Percentiles rank a stretch among this genome's conserved stretches.
Evolutionary conservation across 2,113 vertebrate species (phyloP).

Genomic region (Callithrix jacchus): DNA sequence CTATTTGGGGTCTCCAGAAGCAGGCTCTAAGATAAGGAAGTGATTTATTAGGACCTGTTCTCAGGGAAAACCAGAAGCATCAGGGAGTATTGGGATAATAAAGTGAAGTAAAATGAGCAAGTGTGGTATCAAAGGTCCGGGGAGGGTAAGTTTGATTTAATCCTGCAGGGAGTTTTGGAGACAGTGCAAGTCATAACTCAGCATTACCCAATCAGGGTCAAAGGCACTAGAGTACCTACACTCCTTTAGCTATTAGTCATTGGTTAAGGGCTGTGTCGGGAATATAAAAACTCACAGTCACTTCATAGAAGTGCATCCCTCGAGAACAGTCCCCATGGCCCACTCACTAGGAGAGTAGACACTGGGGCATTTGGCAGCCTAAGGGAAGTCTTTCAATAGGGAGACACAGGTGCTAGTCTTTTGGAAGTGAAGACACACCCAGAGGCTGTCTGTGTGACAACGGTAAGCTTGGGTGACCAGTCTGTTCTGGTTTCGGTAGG

Average conservation of each 20-base stretch:
- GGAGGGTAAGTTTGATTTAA: background rate
- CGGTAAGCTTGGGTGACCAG: background rate
- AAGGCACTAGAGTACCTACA: background rate
- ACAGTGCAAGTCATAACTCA: background rate
- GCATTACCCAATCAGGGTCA: background rate
- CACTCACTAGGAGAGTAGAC: background rate
- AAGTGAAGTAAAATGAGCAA: background rate
- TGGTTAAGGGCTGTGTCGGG: background rate
- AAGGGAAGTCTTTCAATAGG: background rate
- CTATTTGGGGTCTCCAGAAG: background rate
- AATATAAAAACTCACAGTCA: background rate
- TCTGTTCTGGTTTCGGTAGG: background rate
- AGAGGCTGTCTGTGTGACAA: background rate
- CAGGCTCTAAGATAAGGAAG: background rate
- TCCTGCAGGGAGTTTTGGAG: background rate
- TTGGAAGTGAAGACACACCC: background rate
- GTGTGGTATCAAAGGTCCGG: background rate
- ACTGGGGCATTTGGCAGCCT: background rate
- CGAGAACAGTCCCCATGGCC: background rate
- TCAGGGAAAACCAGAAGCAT: background rate
- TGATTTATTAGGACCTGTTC: background rate
- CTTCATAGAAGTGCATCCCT: background rate
- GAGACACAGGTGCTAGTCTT: background rate
- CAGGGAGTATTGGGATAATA: background rate
- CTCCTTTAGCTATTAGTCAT: background rate